Evolutionary conservation across 64 coral and sea anemone species (phyloP), one percentile per base, ranked within the genome.

Genomic region (Catalaphyllia jardinei): DNA sequence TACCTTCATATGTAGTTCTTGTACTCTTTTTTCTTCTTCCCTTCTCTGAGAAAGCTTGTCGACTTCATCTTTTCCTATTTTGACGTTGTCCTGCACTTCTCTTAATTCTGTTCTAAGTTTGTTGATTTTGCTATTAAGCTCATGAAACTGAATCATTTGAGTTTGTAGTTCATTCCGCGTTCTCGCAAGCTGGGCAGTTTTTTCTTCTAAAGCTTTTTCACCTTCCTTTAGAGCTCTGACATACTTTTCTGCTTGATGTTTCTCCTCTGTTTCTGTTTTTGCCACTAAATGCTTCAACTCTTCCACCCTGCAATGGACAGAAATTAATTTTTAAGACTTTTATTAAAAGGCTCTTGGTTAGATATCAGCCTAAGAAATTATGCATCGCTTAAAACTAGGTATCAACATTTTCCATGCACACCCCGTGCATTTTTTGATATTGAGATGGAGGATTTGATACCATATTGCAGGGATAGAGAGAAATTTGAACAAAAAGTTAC

Each of bases 201-300:
- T 91, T 33, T 96, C 94, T 62, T 86, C 94, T 15, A 96, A 55
- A 22, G 89, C 89, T 62, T 96, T 96, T 29, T 96, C 94, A 65
- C 94, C 94, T 22, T 96, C 94, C 77, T 92, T 92, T 3, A 96
- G 79, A 14, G 87, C 94, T 20, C 63, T 85, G 18, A 96, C 61
- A 29, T 90, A 87, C 73, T 81, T 91, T 28, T 96, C 87, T 30
- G 46, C 46, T 31, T 96, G 88, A 62, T 71, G 61, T 87, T 86
- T 83, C 73, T 93, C 90, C 31, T 76, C 87, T 24, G 86, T 92
- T 74, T 96, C 94, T 31, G 94, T 89, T 16, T 62, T 52, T 46
- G 79, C 67, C n/a, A 96, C 78, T 30, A 92, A 46, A 60, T 87
- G 61, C 24, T 74, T 79, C 19, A 96, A 54, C 31, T 96, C 90